phyloP scores from a whole-genome alignment of 1,140 invertebrate species.

The Parapsyche elsis region DNA sequence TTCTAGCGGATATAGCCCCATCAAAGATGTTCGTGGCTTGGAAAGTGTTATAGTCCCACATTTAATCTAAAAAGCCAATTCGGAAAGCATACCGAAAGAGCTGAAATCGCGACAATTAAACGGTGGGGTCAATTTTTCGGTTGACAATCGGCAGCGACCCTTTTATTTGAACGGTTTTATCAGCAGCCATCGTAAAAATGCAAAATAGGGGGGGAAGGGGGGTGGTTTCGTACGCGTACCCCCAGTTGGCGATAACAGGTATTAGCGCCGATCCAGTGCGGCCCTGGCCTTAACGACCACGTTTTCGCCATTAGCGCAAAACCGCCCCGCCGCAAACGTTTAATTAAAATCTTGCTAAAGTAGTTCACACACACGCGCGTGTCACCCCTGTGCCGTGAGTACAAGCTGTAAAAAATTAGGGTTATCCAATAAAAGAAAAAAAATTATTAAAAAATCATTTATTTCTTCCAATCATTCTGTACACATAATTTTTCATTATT shows the following conservation, averaged over 20 bases:
- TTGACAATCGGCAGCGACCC: background rate
- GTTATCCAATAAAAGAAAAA: constrained; percentile 28
- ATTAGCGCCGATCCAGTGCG: background rate
- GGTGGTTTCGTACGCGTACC: no score
- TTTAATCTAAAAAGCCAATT: no score
- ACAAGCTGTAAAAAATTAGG: background rate
- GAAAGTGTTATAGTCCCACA: no score
- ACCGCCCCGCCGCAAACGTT: no score
- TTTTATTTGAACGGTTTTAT: constrained; percentile 19
- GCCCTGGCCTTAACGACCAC: background rate
- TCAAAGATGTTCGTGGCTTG: no score
- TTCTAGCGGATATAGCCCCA: no score
- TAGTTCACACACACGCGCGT: background rate
- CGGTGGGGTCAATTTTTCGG: background rate
- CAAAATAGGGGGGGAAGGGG: background rate
- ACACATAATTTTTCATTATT: constrained; percentile 55
- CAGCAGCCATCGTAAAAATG: constrained; percentile 13
- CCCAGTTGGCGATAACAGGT: constrained; percentile 17
- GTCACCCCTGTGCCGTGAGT: no score
- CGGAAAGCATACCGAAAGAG: no score
- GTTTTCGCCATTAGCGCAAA: background rate
- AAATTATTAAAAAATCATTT: constrained; percentile 57
- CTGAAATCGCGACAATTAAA: no score
- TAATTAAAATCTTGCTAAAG: background rate
- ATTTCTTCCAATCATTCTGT: constrained; percentile 56